Conservation (phyloP, 2,113 vertebrate species). For the Sinocyclocheilus maitianheensis region DNA sequence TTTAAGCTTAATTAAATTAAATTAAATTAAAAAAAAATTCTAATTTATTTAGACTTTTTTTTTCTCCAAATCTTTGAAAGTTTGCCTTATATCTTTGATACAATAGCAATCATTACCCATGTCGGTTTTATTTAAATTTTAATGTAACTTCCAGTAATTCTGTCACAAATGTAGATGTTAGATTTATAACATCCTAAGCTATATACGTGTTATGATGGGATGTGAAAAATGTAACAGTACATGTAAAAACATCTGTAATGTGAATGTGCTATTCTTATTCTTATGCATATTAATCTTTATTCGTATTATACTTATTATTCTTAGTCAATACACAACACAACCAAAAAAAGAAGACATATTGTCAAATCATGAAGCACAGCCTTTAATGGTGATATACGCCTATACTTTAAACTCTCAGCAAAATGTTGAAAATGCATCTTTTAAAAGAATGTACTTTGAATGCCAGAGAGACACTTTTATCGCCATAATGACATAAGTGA, state of each 20-base stretch:
- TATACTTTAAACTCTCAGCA: too few species aligned
- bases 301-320: neutral
- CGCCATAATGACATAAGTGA: neutral
- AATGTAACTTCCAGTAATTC: neutral
- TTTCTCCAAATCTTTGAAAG: neutral
- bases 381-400: neutral
- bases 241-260: neutral
- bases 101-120: neutral
- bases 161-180: neutral
- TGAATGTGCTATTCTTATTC: too few species aligned
- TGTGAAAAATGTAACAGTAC: too few species aligned
- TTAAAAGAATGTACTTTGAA: neutral
- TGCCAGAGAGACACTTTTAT: neutral
- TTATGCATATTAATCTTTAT: too few species aligned
- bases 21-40: too few species aligned
- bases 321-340: neutral
- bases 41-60: neutral
- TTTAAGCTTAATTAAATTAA: neutral
- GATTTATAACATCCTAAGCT: neutral
- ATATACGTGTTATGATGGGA: neutral
- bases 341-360: neutral
- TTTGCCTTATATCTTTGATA: neutral
- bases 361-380: neutral
- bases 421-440: neutral
- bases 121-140: neutral